Evolutionary conservation across 2,113 vertebrate genomes (phyloP).

Genomic region (Chionomys nivalis): DNA sequence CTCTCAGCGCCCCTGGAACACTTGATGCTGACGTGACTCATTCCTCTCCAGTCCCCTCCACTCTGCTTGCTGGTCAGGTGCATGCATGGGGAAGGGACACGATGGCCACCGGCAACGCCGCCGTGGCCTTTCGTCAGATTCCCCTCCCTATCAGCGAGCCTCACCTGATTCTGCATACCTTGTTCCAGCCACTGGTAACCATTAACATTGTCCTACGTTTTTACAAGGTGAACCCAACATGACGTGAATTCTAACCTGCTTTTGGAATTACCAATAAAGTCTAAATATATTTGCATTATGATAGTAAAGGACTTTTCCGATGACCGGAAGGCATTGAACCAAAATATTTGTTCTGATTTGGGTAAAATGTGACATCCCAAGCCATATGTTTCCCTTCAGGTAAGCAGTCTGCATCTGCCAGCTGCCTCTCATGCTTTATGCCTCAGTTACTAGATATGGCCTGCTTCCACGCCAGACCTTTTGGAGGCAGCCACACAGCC

Average conservation of each 20-base stretch:
- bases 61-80: background rate
- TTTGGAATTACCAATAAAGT: constrained; percentile 15
- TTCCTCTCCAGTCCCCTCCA: background rate
- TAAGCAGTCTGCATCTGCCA: background rate
- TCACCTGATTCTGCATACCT: background rate
- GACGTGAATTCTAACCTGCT: constrained; percentile 40
- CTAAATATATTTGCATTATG: constrained; percentile 5
- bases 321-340: constrained; percentile 7
- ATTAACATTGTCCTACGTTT: constrained; percentile 38
- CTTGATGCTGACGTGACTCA: background rate
- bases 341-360: background rate
- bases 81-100: accelerated
- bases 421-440: background rate
- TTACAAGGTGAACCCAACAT: constrained; percentile 45
- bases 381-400: constrained; percentile 7
- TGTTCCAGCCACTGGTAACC: background rate
- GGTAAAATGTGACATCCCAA: background rate
- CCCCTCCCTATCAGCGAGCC: background rate
- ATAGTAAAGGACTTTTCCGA: constrained; percentile 39
- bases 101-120: background rate
- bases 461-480: background rate
- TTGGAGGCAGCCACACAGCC: background rate
- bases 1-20: background rate
- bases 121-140: background rate
- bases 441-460: background rate